Conservation (phyloP, 2,113 vertebrate genomes). For the Aegypius monachus region DNA sequence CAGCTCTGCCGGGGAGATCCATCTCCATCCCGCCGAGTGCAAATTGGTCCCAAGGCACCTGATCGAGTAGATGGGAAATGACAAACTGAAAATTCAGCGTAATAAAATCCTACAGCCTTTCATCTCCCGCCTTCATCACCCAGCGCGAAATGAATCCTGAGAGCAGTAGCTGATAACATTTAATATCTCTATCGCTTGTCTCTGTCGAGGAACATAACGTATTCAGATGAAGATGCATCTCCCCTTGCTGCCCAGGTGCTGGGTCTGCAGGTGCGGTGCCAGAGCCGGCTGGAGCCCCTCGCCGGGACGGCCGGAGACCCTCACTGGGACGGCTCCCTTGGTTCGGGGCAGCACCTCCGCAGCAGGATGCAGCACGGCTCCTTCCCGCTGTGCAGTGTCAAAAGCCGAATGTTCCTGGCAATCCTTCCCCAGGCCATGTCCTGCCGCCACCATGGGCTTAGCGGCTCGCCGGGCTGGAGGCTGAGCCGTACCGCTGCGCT, state of each 20-base stretch:
- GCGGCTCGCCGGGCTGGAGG: not conserved
- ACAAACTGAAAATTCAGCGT: not conserved
- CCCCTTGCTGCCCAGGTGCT: not conserved
- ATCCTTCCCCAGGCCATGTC: not conserved
- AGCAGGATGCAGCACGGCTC: not conserved
- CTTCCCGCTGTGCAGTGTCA: not conserved
- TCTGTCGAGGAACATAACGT: not conserved
- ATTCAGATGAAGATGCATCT: not conserved
- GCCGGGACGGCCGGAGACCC: accelerated
- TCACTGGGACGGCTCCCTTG: accelerated
- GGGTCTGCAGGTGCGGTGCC: not conserved
- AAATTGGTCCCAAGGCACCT: not conserved
- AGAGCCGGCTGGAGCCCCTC: accelerated
- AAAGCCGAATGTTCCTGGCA: accelerated
- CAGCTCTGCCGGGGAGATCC: not conserved
- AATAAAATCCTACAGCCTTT: conserved; percentile 27
- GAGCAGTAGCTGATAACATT: not conserved
- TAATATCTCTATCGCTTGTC: not conserved
- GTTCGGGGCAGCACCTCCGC: not conserved
- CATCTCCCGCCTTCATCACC: not conserved
- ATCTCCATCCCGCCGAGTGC: not conserved
- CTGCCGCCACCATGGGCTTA: accelerated
- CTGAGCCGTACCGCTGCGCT: not conserved
- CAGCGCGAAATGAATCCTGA: not conserved
- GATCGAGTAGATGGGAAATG: not conserved